Percentiles rank a stretch among this genome's conserved stretches.
phyloP scores from a whole-genome alignment of 2,113 vertebrate genomes.

The Epinephelus fuscoguttatus region DNA sequence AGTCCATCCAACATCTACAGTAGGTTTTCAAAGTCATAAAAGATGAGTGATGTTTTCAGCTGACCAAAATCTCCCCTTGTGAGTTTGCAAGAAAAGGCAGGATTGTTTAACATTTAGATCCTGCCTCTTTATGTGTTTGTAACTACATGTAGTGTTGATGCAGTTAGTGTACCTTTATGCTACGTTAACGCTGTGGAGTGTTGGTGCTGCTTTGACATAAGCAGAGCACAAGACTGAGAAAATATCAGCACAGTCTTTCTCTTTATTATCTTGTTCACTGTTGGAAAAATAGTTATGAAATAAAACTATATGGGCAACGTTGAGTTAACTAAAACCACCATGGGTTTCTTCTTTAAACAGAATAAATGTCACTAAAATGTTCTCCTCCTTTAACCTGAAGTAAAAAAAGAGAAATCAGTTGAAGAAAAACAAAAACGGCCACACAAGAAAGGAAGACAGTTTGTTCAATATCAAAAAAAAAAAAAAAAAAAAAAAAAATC shows the following conservation, averaged over 20 bases:
- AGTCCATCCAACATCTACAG: conserved; percentile 12
- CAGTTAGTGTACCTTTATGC: background rate
- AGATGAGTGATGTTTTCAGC: background rate
- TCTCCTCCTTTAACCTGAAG: background rate
- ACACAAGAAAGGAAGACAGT: conserved; percentile 67
- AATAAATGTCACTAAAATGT: conserved; percentile 29
- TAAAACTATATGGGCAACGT: conserved; percentile 33
- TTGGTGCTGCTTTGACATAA: conserved; percentile 23
- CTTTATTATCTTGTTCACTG: conserved; percentile 43
- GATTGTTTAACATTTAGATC: background rate
- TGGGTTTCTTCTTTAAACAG: background rate
- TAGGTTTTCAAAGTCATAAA: conserved; percentile 9
- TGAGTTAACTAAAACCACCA: conserved; percentile 22
- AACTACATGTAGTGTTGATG: background rate
- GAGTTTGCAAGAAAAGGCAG: conserved; percentile 24
- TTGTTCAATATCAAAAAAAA: conserved; percentile 24
- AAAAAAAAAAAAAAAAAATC: conserved; percentile 1
- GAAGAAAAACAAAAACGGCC: conserved; percentile 21
- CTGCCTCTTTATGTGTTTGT: background rate
- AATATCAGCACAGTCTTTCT: conserved; percentile 15
- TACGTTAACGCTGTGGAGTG: conserved; percentile 7
- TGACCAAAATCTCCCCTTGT: background rate
- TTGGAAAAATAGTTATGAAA: conserved; percentile 52
- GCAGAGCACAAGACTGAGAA: conserved; percentile 18
- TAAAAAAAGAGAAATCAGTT: background rate